Evolutionary conservation across 2,113 vertebrate species (phyloP), one percentile per base, ranked within the genome.

Genomic region (Seriola quinqueradiata): DNA sequence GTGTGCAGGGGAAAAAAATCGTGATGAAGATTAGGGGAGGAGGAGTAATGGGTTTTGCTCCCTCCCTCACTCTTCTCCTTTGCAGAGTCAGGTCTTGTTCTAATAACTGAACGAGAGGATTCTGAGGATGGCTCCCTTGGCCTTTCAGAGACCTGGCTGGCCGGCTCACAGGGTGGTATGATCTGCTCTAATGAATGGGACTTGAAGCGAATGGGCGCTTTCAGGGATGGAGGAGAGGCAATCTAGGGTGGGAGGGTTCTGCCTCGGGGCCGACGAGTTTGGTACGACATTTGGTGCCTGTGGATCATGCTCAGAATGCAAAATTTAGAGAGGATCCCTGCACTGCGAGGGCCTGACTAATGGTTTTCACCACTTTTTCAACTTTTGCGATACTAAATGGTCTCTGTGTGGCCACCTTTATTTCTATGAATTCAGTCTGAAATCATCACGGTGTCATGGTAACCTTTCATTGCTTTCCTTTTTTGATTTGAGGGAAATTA

Each of bases 151-250:
- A 73, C 71, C 48, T 46, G 42, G 13, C 63, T 77, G 76, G 46
- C 71, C 60, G 55, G 36, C 75, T 79, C n/a, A n/a, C 14, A 16
- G 54, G 72, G 66, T 68, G 81, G 58, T 69, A 85, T 67, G 79
- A 88, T 88, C 69, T 83, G 75, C 77, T 81, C 61, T 90, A 90
- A 86, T 86, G 89, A 89, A 90, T 68, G 58, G 66, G 52, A 75
- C 81, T 68, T 69, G 70, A 68, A 87, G 69, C 72, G 83, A 86
- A 83, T 82, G 85, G 64, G 61, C 72, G 71, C 81, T 85, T 82
- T 89, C 83, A 83, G 82, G 76, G 65, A 65, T 64, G 76, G 58
- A 65, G 46, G 61, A 85, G 59, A 83, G 68, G 76, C 67, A 71
- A 78, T 82, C 64, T 68, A 38, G 1, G 59, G 40, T 70, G 75